Percentiles rank a stretch among this genome's conserved stretches.
Evolutionary conservation across 2,797 vertebrate species (phyloP).

Genomic region (Coranthus polyacanthus): DNA sequence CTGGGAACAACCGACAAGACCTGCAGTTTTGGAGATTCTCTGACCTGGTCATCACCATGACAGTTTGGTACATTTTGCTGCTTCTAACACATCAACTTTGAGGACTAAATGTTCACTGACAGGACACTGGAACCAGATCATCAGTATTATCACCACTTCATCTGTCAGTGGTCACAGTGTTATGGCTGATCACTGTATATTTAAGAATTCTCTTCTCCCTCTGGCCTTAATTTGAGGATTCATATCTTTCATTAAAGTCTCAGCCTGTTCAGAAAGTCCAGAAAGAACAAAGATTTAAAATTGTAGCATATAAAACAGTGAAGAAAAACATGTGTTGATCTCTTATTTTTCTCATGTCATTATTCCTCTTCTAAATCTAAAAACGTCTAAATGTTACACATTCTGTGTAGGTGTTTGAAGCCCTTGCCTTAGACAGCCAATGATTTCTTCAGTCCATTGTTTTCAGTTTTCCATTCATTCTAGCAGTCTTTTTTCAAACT

Average conservation of each 20-base stretch:
- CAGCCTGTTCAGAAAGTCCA: not conserved
- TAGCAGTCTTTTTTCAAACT: constrained; percentile 55
- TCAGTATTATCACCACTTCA: no score
- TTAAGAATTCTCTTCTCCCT: no score
- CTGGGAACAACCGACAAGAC: no score
- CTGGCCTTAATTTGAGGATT: not conserved
- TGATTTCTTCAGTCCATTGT: not conserved
- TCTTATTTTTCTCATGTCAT: not conserved
- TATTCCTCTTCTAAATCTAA: constrained; percentile 3
- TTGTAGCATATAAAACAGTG: not conserved
- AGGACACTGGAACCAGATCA: no score
- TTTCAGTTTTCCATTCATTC: constrained; percentile 19
- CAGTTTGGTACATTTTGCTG: no score
- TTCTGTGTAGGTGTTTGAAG: not conserved
- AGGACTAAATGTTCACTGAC: no score
- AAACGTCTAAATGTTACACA: not conserved
- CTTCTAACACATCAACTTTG: no score
- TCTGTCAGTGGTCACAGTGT: no score
- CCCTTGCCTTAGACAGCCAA: not conserved
- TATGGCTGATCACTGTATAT: no score
- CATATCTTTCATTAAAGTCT: not conserved
- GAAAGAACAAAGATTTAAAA: not conserved
- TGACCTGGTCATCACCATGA: no score
- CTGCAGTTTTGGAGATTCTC: no score
- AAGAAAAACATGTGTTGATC: not conserved